These are phyloP conservation scores for Hoplodrina ambigua DNA, from an alignment of 2,888 invertebrate genomes.

Conservation along the genomic window DNA sequence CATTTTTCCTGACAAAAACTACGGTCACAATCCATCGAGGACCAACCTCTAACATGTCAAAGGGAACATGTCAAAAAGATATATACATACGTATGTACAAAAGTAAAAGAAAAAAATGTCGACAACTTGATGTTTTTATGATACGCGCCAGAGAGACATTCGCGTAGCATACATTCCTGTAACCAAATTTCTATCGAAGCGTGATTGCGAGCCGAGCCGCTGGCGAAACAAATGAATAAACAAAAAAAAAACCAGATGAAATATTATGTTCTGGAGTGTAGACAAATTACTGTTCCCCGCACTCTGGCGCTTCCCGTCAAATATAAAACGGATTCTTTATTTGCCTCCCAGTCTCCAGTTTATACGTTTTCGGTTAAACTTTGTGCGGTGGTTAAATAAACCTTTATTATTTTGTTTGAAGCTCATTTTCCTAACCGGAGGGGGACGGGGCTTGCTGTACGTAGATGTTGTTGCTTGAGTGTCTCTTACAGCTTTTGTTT, in stretches of 20 bases:
- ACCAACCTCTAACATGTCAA: slow-evolving; percentile 44
- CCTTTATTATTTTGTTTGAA: slow-evolving; percentile 69
- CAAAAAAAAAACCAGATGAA: slow-evolving; percentile 62
- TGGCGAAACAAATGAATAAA: slow-evolving; percentile 62
- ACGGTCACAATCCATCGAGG: slow-evolving; percentile 27
- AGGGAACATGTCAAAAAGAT: slow-evolving; percentile 44
- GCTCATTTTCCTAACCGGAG: slow-evolving; percentile 64
- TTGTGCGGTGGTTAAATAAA: slow-evolving; percentile 67
- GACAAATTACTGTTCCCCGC: slow-evolving; percentile 63
- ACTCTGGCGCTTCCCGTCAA: slow-evolving; percentile 61
- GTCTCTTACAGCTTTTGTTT: slow-evolving; percentile 12
- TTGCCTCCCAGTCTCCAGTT: slow-evolving; percentile 60
- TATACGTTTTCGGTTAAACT: slow-evolving; percentile 65
- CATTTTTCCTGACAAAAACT: slow-evolving; percentile 20
- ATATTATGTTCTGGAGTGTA: slow-evolving; percentile 66
- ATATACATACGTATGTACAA: slow-evolving; percentile 29
- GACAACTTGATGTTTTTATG: slow-evolving; percentile 58
- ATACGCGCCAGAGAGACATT: slow-evolving; percentile 41
- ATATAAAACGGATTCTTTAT: slow-evolving; percentile 67
- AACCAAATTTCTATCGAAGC: slow-evolving; percentile 62
- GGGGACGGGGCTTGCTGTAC: slow-evolving; percentile 35
- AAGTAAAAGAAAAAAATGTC: slow-evolving; percentile 33
- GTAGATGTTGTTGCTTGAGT: slow-evolving; percentile 19
- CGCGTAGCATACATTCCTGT: slow-evolving; percentile 45
- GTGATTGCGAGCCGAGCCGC: slow-evolving; percentile 60